Percentiles rank a stretch among this genome's conserved stretches.
These are phyloP conservation scores for Paralinhomoeus sp. DNA, from an alignment of 2,888 invertebrate genomes.

Conservation along the genomic window DNA sequence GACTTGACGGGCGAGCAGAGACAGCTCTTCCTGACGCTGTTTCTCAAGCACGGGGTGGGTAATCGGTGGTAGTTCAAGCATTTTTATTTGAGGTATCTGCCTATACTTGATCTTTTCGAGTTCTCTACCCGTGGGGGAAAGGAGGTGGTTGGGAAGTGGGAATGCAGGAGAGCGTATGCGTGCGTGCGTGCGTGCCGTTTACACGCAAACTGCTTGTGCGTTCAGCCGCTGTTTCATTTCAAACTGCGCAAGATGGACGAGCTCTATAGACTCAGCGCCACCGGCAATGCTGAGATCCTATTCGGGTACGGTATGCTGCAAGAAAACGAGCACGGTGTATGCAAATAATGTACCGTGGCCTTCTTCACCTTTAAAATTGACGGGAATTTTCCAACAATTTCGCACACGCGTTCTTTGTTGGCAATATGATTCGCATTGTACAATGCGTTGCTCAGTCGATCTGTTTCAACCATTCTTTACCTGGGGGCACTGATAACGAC, in stretches of 20 bases:
- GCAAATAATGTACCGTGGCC: no score
- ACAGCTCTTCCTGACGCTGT: conserved; percentile 39
- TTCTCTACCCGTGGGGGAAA: no score
- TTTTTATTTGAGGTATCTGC: no score
- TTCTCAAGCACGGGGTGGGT: not conserved
- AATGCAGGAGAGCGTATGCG: no score
- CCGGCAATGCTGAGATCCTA: conserved; percentile 53
- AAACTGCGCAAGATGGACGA: conserved; percentile 38
- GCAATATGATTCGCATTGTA: conserved; percentile 46
- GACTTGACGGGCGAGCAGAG: conserved; percentile 41
- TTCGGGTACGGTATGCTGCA: conserved; percentile 28
- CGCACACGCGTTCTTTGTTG: not conserved
- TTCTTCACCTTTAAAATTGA: not conserved
- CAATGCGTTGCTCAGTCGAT: conserved; percentile 48
- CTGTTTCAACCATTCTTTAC: no score
- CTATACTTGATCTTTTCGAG: no score
- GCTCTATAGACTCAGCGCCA: conserved; percentile 41
- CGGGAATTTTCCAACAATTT: no score
- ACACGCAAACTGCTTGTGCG: not conserved
- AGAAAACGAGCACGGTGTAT: no score
- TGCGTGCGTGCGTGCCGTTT: no score
- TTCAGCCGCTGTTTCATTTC: conserved; percentile 11
- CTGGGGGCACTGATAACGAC: no score
- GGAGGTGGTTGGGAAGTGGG: no score
- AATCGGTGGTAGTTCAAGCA: no score